Base-by-base conservation (phyloP, 1,140 invertebrate genomes). In the Argopecten irradians region DNA sequence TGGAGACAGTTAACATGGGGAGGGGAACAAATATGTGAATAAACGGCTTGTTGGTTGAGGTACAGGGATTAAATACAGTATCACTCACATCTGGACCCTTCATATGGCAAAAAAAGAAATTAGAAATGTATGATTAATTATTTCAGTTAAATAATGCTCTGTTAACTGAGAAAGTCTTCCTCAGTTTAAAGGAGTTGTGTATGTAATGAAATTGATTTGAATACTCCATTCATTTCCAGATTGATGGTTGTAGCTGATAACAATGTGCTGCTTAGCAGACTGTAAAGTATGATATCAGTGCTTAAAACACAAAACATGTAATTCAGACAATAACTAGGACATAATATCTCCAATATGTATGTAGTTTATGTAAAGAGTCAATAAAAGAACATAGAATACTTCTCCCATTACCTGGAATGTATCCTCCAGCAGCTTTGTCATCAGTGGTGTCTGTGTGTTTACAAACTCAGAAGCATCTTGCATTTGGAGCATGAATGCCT, bases 381-480 rank as follows among this genome's bases (percentile, higher is more conserved):
- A n/a, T n/a, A 46, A 22, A 46, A 22, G 22, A 46, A 46, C 19
- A 46, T 16, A 46, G 22, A 46, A 16, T 8, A 11, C 1, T 11
- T 46, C 11, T 46, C 19, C 43, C 9, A 46, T 84, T 90, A 95
- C 95, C 94, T 94, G 92, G 89, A 93, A 93, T 28, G 92, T 92
- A 43, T 93, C 92, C 41, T 95, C 94, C 14, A 95, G 89, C 43
- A 93, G 91, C 46, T 94, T 91, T 0, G 92, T 93, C 91, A 95
- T 94, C 22, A 95, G 91, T 22, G 94, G 94, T 7, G 94, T 95
- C 93, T 95, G 94, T 32, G 93, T 94, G 92, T 93, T 95, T 33
- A 95, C 93, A 92, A 94, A 95, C 85, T 94, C 94, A 8, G 93
- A 91, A 0, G 95, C 94, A 71, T 95, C 94, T 90, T 95, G 94